Evolutionary conservation across 2,113 vertebrate genomes (phyloP).

Genomic region (Octodon degus): DNA sequence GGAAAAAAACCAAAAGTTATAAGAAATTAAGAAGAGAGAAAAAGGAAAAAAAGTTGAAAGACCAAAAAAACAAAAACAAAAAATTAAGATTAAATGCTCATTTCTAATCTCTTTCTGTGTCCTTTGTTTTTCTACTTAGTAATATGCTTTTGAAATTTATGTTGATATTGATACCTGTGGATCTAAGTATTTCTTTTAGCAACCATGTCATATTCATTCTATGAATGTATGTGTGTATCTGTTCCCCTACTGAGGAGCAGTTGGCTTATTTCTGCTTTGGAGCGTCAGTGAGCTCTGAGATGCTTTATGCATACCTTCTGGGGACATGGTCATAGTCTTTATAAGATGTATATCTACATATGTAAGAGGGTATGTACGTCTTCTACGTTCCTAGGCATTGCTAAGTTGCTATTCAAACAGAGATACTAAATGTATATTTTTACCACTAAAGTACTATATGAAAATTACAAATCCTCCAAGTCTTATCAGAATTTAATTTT

Average conservation of each 20-base stretch:
- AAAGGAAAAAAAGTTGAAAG: too few relatives aligned
- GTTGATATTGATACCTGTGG: background rate
- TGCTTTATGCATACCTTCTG: background rate
- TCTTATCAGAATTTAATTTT: constrained; percentile 16
- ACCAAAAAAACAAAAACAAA: too few relatives aligned
- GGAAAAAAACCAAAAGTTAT: too few relatives aligned
- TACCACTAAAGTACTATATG: background rate
- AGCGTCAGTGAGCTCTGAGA: background rate
- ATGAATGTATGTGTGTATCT: background rate
- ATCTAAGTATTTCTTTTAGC: constrained; percentile 8
- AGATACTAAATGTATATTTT: background rate
- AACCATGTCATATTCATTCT: background rate
- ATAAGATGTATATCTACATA: background rate
- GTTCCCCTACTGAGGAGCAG: background rate
- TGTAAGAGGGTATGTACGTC: background rate
- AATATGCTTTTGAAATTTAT: constrained; percentile 12
- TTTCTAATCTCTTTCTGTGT: background rate
- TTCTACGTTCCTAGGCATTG: background rate
- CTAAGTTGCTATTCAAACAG: background rate
- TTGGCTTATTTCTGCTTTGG: background rate
- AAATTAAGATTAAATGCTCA: too few relatives aligned
- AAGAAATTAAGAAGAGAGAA: too few relatives aligned
- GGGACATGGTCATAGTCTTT: background rate
- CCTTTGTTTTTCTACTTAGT: background rate
- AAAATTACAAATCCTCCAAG: background rate